phyloP scores from a whole-genome alignment of 92 coral and sea anemone genomes.

The Heliopora coerulea region DNA sequence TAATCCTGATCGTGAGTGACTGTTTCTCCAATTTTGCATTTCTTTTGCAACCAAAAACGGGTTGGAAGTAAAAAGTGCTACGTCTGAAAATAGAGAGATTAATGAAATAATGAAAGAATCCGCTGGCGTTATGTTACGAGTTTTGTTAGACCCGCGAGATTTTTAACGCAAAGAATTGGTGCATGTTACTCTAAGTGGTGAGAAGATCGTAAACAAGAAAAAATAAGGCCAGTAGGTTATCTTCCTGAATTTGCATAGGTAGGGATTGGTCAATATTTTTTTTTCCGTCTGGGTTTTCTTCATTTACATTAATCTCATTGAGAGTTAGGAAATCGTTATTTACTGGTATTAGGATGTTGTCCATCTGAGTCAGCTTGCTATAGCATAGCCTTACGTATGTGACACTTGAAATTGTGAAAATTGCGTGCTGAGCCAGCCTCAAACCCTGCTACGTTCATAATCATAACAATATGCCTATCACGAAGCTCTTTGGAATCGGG shows the following conservation, averaged over 20 bases:
- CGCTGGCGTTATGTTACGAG: conserved; percentile 25
- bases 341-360: too few species aligned
- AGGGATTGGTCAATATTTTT: not conserved
- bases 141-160: not conserved
- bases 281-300: not conserved
- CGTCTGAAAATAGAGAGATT: conserved; percentile 65
- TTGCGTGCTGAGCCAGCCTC: too few species aligned
- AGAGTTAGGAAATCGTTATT: not conserved
- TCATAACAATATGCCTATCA: too few species aligned
- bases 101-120: conserved; percentile 48
- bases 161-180: not conserved
- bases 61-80: too few species aligned
- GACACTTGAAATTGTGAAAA: too few species aligned
- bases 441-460: too few species aligned
- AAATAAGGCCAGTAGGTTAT: not conserved
- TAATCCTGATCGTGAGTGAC: conserved; percentile 51
- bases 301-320: not conserved
- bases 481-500: too few species aligned
- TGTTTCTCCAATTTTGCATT: conserved; percentile 81
- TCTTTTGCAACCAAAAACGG: too few species aligned
- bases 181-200: not conserved
- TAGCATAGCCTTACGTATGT: too few species aligned
- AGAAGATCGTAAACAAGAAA: not conserved
- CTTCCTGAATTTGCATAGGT: not conserved
- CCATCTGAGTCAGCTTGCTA: too few species aligned